These are phyloP conservation scores for Pseudonaja textilis DNA, from an alignment of 2,113 vertebrate genomes.

Conservation along the genomic window DNA sequence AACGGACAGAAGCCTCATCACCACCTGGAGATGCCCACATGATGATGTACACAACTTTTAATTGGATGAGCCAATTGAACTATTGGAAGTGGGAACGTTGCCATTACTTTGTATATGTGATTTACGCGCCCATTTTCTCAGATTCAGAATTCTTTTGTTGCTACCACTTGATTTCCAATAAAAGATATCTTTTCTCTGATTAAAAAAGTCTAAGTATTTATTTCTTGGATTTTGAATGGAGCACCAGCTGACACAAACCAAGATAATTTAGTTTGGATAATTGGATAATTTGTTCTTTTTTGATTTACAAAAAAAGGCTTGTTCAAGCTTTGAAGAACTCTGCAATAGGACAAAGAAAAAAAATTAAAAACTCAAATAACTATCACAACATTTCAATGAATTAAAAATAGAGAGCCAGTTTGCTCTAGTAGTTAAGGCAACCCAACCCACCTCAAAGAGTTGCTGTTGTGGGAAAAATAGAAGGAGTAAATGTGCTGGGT, in stretches of 20 bases:
- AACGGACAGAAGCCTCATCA: too few relatives aligned
- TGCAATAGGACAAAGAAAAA: neutral
- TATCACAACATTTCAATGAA: neutral
- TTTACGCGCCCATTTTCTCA: too few relatives aligned
- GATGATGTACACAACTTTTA: too few relatives aligned
- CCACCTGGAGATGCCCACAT: too few relatives aligned
- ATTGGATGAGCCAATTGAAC: too few relatives aligned
- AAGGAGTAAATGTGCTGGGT: neutral
- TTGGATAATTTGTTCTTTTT: neutral
- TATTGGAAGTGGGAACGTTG: too few relatives aligned
- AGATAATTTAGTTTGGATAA: neutral
- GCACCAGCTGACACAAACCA: neutral
- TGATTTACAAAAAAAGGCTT: neutral
- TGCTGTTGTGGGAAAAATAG: neutral
- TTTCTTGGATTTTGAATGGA: too few relatives aligned
- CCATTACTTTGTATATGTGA: too few relatives aligned
- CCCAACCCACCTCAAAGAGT: neutral
- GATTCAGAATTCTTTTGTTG: too few relatives aligned
- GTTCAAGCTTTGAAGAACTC: neutral
- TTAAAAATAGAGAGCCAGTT: neutral
- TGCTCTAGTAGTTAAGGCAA: neutral
- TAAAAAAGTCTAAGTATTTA: too few relatives aligned
- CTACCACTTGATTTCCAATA: too few relatives aligned
- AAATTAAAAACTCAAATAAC: neutral
- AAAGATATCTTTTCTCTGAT: too few relatives aligned